Evolutionary conservation across 2,113 vertebrate genomes (phyloP).

Genomic region (Strix uralensis): DNA sequence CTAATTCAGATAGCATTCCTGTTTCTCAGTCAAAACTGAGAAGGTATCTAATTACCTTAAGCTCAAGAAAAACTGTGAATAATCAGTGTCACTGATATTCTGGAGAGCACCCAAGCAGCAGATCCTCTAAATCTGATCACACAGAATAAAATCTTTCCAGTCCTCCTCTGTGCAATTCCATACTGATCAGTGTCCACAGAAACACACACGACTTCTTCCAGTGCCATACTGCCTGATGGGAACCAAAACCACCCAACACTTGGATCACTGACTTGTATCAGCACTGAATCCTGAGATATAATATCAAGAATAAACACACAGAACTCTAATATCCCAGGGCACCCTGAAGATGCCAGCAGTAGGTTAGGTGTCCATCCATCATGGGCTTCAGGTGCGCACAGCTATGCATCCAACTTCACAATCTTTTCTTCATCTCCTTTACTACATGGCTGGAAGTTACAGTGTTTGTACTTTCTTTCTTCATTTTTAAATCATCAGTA

Average conservation of each 20-base stretch:
- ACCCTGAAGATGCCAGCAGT: no score
- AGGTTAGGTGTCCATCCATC: no score
- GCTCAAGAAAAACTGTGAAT: not conserved
- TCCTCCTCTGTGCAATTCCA: not conserved
- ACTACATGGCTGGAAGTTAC: not conserved
- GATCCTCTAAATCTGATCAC: not conserved
- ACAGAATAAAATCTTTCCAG: not conserved
- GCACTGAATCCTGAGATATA: not conserved
- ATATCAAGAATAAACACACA: not conserved
- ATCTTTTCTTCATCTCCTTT: not conserved
- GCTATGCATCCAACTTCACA: no score
- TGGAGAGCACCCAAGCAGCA: not conserved
- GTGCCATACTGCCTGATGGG: not conserved
- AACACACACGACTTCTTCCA: not conserved
- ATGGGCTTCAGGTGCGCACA: no score
- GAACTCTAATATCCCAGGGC: not conserved
- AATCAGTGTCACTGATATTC: not conserved
- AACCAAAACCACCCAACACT: not conserved
- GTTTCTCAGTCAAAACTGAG: not conserved
- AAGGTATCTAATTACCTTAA: not conserved
- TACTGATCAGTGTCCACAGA: not conserved
- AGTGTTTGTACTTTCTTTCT: not conserved
- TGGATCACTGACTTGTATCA: not conserved
- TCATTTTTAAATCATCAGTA: not conserved
- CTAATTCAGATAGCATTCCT: not conserved